Evolutionary conservation across 2,888 invertebrate genomes (phyloP), one percentile per base, ranked within the genome.

Genomic region (Agrilus mali): DNA sequence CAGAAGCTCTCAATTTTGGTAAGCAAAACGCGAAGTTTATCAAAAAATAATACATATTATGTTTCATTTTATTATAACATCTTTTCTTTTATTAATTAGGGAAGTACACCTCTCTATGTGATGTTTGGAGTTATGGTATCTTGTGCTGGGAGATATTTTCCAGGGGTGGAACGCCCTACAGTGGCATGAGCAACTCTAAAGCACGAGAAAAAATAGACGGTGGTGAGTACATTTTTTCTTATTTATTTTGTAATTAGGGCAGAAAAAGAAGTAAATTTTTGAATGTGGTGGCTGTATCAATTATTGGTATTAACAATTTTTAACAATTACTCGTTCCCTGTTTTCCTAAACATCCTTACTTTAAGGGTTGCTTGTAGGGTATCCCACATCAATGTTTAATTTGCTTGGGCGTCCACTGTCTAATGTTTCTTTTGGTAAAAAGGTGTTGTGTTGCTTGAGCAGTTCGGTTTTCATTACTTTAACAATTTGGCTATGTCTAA

Each of bases 141-240:
- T 70, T 96, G 44, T 86, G 89, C 75, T 96, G 94, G 94, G 95
- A 96, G 70, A 88, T 96, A 60, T 95, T 94, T 70, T 87, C 94
- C 0, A 80, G 83, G 61, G 95, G 95, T 1, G 86, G 86, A 53
- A 92, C 89, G 41, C 95, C 95, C 0, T 96, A 96, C 62, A 83
- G 84, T 33, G 95, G 94, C 20, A 80, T 93, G 79, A 89, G 86
- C 55, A 96, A 96, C 69, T 86, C 90, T 8, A 82, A 90, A 60
- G 93, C 95, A 0, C 72, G 94, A 48, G 93, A 95, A 69, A 87
- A 87, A 70, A 92, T 96, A 49, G 94, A 95, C 66, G 76, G 82
- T 56, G 94, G 94, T 90, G 67, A 55, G 60, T 37, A 20, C 6
- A 20, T 6, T 20, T 5, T 5, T 20, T 20, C 20, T 20, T 20